Conservation (phyloP, 1,140 invertebrate genomes). For the Archegozetes longisetosus region DNA sequence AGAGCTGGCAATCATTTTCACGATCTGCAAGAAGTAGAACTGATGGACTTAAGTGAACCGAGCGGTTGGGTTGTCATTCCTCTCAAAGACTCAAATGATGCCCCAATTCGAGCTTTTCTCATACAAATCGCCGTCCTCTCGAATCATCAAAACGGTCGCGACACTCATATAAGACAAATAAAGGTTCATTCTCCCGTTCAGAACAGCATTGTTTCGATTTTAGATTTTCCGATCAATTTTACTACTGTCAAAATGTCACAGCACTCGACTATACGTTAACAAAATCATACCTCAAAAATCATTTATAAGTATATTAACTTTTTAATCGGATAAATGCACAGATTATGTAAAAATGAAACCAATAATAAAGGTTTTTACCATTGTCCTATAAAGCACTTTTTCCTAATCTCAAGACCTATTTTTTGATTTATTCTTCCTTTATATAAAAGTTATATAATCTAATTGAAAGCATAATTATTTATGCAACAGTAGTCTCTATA, state of each 20-base stretch:
- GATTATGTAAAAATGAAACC: too few species aligned
- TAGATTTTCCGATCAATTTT: constrained; percentile 20
- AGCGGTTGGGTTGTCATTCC: constrained; percentile 88
- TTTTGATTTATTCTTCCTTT: too few species aligned
- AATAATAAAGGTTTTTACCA: too few species aligned
- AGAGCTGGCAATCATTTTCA: constrained; percentile 90
- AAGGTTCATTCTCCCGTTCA: constrained; percentile 78
- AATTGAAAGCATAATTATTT: too few species aligned
- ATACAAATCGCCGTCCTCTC: constrained; percentile 91
- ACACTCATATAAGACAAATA: constrained; percentile 94
- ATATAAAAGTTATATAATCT: too few species aligned
- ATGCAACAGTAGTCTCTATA: too few species aligned
- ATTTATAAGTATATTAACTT: too few species aligned
- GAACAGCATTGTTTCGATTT: constrained; percentile 47
- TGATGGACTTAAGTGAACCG: constrained; percentile 83
- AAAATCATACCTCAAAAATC: too few species aligned
- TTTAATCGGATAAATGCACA: too few species aligned
- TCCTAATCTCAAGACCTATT: too few species aligned
- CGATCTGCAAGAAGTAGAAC: constrained; percentile 92
- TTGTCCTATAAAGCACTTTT: too few species aligned
- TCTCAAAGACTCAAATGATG: constrained; percentile 70
- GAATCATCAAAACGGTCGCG: constrained; percentile 95
- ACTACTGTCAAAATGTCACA: constrained; percentile 8
- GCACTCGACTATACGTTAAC: constrained; percentile 32
- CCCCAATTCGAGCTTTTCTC: constrained; percentile 84